Evolutionary conservation across 2,797 vertebrate species (phyloP).

Genomic region (Eptatretus atami): DNA sequence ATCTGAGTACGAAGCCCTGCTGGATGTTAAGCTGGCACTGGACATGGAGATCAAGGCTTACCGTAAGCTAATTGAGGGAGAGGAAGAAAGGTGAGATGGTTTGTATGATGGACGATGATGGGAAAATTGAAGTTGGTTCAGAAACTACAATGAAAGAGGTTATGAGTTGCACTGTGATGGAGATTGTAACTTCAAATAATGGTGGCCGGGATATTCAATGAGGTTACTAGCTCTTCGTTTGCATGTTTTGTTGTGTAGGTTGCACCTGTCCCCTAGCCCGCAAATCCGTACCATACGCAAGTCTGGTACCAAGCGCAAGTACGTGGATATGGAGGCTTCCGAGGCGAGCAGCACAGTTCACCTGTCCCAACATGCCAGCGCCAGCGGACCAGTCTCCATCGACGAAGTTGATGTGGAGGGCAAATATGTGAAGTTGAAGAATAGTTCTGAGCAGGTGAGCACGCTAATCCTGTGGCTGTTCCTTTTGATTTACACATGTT

Average conservation of each 20-base stretch:
- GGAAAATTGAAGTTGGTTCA: too few relatives aligned
- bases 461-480: not conserved
- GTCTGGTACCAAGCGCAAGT: constrained; percentile 38
- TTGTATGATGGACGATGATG: not conserved
- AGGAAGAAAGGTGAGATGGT: constrained; percentile 41
- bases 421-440: constrained; percentile 46
- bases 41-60: constrained; percentile 76
- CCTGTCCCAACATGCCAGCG: constrained; percentile 42
- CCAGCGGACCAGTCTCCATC: constrained; percentile 32
- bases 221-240: not conserved
- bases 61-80: constrained; percentile 47
- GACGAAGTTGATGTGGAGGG: constrained; percentile 55
- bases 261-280: not conserved
- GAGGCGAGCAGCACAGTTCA: constrained; percentile 57
- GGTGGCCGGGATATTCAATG: too few relatives aligned
- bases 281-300: constrained; percentile 30
- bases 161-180: too few relatives aligned
- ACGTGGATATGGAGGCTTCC: constrained; percentile 37
- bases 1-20: constrained; percentile 38
- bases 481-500: too few relatives aligned
- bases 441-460: constrained; percentile 35
- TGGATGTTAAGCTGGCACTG: constrained; percentile 56
- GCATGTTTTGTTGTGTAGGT: not conserved
- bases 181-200: too few relatives aligned
- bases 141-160: too few relatives aligned